Evolutionary conservation across 1,140 invertebrate species (phyloP), one percentile per base, ranked within the genome.

Genomic region (Brachystomella parvula): DNA sequence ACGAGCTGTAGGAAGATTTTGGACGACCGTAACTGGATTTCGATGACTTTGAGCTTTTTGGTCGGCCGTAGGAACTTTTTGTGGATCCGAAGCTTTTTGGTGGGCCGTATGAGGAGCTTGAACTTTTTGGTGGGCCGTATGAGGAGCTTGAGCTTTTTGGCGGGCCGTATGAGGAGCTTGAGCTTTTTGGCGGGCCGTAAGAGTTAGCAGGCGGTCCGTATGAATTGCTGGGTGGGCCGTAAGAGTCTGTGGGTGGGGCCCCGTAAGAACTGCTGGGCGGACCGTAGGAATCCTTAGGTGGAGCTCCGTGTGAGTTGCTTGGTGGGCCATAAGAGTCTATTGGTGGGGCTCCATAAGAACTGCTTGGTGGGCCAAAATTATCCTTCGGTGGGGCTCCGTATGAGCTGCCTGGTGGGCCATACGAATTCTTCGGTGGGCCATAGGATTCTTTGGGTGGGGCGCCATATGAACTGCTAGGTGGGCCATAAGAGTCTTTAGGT

Each of bases 401-500:
- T 2, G 12, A 49, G 17, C 49, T 6, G 26, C 49, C n/a, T n/a
- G n/a, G 61, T 47, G 61, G 44, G 15, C 44, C 61, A 47, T 63
- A 63, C 2, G 26, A 19, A 15, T 63, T 44, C 33, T 47, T 47
- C 44, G 61, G 44, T 3, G 61, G 44, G 3, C 61, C 44, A 49
- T 63, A 63, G 12, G n/a, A 49, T 15, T 63, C 61, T 63, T 63
- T 63, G 2, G 61, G 61, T 21, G 61, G n/a, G n/a, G n/a, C 24
- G 21, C 61, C 61, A 63, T 49, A 63, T 2, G 12, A 49, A 15
- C 49, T 6, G 26, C 49, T 63, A 15, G 44, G 39, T 47, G 61
- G 61, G 29, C 33, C 61, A 49, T 63, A 63, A 21, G 2, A 26
- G 24, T 63, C 61, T 21, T 63, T 63, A 2, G 61, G 44, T 3